Evolutionary conservation across 2,797 vertebrate genomes (phyloP).

Genomic region (Acipenser ruthenus): DNA sequence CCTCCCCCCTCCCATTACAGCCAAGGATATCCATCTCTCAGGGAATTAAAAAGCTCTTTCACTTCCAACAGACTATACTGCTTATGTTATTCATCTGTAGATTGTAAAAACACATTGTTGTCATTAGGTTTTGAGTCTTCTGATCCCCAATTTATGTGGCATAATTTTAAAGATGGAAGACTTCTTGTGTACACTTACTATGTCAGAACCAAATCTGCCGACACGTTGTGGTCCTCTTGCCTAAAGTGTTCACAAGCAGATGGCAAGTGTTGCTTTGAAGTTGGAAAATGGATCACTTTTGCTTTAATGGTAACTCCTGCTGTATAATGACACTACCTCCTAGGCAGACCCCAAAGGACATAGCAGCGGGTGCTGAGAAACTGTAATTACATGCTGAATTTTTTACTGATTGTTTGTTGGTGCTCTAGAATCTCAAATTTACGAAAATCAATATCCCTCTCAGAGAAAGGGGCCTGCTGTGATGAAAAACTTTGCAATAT

Average conservation of each 20-base stretch:
- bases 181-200: too few species aligned
- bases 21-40: conserved; percentile 15
- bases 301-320: background rate
- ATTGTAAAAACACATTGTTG: too few species aligned
- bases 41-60: conserved; percentile 13
- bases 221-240: too few species aligned
- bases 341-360: conserved; percentile 10
- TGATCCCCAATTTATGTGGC: too few species aligned
- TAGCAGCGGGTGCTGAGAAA: background rate
- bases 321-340: conserved; percentile 1
- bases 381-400: conserved; percentile 11
- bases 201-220: too few species aligned
- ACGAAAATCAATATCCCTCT: background rate
- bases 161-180: too few species aligned
- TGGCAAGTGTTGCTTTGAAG: background rate
- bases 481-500: conserved; percentile 5
- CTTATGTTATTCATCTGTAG: too few species aligned
- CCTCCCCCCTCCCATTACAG: conserved; percentile 9
- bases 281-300: background rate
- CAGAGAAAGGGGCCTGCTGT: background rate
- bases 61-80: background rate
- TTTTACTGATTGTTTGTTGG: conserved; percentile 2
- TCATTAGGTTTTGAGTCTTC: too few species aligned
- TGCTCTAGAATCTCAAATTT: conserved; percentile 9
- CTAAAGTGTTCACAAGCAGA: too few species aligned